Conservation (phyloP, 2,113 vertebrate genomes). For the Brachypodius melanocephalos region DNA sequence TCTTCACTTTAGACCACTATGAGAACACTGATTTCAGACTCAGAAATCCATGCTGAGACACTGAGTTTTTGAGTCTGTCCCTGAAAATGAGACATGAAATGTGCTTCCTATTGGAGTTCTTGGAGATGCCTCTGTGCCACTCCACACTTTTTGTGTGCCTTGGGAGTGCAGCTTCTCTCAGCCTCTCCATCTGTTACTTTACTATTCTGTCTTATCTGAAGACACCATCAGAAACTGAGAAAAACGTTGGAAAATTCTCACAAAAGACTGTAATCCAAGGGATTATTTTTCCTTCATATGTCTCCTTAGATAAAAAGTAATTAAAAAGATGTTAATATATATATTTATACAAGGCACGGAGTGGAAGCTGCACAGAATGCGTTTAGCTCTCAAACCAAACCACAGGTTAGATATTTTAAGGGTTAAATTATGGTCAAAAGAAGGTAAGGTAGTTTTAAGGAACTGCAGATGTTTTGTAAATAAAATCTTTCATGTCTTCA, state of each 20-base stretch:
- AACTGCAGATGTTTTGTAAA: not conserved
- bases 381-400: not conserved
- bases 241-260: not conserved
- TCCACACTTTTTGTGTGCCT: not conserved
- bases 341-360: not conserved
- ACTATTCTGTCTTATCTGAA: not conserved
- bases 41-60: not conserved
- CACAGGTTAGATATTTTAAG: not conserved
- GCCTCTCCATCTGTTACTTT: not conserved
- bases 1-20: rapidly evolving
- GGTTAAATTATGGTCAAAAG: not conserved
- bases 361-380: not conserved
- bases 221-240: not conserved
- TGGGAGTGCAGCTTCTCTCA: not conserved
- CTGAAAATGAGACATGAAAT: not conserved
- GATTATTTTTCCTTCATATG: not conserved
- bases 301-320: not conserved
- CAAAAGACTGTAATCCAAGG: not conserved
- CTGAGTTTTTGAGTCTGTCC: not conserved
- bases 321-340: not conserved
- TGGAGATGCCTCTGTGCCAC: rapidly evolving
- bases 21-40: not conserved
- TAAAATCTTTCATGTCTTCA: not conserved
- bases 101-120: not conserved
- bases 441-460: not conserved